Conservation (phyloP, 2,797 vertebrate genomes). For the Pampus argenteus region DNA sequence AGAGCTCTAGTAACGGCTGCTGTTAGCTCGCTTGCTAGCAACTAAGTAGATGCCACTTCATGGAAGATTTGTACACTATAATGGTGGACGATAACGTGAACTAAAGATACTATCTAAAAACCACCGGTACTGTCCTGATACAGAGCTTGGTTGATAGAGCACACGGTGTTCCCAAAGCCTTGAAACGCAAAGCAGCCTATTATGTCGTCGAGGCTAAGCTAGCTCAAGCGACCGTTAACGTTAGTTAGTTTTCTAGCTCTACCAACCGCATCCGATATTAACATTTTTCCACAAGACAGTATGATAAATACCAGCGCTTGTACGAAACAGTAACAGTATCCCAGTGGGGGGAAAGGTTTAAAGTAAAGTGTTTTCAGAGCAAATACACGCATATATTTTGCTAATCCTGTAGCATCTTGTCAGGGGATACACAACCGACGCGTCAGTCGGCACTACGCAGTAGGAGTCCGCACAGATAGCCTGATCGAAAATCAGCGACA, state of each 20-base stretch:
- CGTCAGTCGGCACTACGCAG: constrained; percentile 62
- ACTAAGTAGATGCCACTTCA: constrained; percentile 27
- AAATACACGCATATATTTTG: constrained; percentile 62
- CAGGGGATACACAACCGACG: constrained; percentile 55
- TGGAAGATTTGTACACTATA: constrained; percentile 15
- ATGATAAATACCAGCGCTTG: background rate
- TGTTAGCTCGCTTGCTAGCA: constrained; percentile 53
- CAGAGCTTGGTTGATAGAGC: constrained; percentile 22
- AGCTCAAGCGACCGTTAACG: constrained; percentile 40
- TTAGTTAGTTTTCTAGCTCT: constrained; percentile 46
- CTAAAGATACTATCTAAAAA: constrained; percentile 1
- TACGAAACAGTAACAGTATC: background rate
- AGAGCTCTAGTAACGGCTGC: constrained; percentile 45
- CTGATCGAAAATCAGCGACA: constrained; percentile 53
- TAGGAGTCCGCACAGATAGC: constrained; percentile 55
- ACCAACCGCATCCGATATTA: constrained; percentile 11
- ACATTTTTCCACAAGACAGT: constrained; percentile 6
- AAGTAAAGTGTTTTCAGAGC: constrained; percentile 34
- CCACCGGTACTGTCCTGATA: background rate
- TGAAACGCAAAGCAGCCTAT: constrained; percentile 35
- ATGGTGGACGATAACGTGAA: background rate
- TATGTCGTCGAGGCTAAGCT: constrained; percentile 68
- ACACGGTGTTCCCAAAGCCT: constrained; percentile 70
- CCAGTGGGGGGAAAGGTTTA: background rate
- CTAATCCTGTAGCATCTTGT: constrained; percentile 72